Conservation (phyloP, 1,140 invertebrate genomes). For the Tribolium madens region DNA sequence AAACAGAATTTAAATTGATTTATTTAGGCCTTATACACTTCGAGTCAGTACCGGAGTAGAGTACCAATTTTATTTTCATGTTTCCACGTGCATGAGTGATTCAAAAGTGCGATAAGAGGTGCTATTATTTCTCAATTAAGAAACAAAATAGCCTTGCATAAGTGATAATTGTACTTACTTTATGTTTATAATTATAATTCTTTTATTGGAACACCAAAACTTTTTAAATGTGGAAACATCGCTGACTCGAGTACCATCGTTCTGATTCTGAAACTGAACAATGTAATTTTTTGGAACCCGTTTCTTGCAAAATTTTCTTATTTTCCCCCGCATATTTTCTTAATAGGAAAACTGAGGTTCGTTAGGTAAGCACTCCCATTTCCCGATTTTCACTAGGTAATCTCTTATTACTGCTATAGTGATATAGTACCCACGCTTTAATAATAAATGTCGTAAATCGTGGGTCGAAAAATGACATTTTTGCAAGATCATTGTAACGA, state of each 20-base stretch:
- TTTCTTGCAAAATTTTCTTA: not conserved
- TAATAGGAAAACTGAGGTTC: not conserved
- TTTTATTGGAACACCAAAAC: not conserved
- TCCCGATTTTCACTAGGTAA: not conserved
- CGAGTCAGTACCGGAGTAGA: not conserved
- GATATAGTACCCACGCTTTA: conserved; percentile 2
- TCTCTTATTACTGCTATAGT: conserved; percentile 8
- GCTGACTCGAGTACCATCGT: not conserved
- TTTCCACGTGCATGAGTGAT: not conserved
- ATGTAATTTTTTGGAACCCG: not conserved
- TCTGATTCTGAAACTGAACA: conserved; percentile 8
- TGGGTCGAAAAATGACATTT: conserved; percentile 1
- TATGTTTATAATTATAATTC: not conserved
- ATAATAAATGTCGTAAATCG: conserved; percentile 2
- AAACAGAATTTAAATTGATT: conserved; percentile 28
- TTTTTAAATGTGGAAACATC: conserved; percentile 1
- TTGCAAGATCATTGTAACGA: conserved; percentile 9
- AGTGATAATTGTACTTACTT: conserved; percentile 9
- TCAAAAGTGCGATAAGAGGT: not conserved
- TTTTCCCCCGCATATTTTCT: conserved; percentile 7
- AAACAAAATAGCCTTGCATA: not conserved
- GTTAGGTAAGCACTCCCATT: conserved; percentile 1
- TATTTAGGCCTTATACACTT: conserved; percentile 1
- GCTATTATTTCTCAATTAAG: conserved; percentile 20
- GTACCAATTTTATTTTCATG: not conserved